A percentile compares a stretch with the other conserved stretches of the same genome.
Conservation (phyloP, 2,113 vertebrate genomes). For the Promerops cafer region DNA sequence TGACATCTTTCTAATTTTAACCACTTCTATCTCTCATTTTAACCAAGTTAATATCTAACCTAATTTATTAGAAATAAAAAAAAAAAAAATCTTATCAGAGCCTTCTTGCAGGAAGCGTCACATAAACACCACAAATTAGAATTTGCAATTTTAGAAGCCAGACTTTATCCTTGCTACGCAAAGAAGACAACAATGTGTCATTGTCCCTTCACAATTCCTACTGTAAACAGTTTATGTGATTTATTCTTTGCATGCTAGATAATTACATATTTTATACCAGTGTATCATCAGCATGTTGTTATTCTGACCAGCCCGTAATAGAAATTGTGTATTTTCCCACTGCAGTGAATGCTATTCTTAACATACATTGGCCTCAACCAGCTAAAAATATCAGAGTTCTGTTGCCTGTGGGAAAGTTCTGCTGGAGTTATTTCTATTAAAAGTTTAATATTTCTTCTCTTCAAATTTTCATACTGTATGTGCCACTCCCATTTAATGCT, state of each 20-base stretch:
- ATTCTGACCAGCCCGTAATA: constrained; percentile 56
- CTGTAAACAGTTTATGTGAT: constrained; percentile 63
- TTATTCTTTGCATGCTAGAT: constrained; percentile 53
- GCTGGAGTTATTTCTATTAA: constrained; percentile 50
- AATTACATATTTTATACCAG: constrained; percentile 58
- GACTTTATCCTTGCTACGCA: neutral
- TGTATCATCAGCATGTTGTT: constrained; percentile 50
- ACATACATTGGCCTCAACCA: constrained; percentile 46
- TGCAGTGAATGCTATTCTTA: constrained; percentile 70
- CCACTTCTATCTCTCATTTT: neutral
- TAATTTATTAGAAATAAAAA: neutral
- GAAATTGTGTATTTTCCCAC: constrained; percentile 69
- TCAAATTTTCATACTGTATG: constrained; percentile 24
- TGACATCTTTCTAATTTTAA: constrained; percentile 28
- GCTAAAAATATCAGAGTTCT: constrained; percentile 74
- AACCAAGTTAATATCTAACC: constrained; percentile 3
- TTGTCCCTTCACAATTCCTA: constrained; percentile 39
- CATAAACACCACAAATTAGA: neutral
- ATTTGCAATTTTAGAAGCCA: neutral
- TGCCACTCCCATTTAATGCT: neutral
- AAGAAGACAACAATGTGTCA: constrained; percentile 25
- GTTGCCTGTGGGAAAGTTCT: constrained; percentile 73
- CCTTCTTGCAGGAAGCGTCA: constrained; percentile 1
- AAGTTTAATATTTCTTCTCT: constrained; percentile 22
- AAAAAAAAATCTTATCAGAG: neutral